Percentiles rank a stretch among this genome's conserved stretches.
Evolutionary conservation across 2,888 invertebrate species (phyloP).

Genomic region (Nymphalis c-album): DNA sequence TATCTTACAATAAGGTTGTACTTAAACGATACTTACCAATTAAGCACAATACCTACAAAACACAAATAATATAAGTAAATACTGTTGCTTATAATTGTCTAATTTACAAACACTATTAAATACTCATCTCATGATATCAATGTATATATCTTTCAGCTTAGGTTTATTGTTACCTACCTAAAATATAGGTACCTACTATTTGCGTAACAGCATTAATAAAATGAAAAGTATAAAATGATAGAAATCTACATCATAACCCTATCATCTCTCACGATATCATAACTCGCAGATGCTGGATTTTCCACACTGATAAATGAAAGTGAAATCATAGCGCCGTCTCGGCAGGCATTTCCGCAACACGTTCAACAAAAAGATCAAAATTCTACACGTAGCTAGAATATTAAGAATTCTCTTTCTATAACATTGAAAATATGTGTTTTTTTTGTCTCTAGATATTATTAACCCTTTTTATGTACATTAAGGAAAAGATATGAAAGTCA

Average conservation of each 20-base stretch:
- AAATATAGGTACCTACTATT: not conserved
- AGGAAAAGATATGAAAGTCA: too few relatives aligned
- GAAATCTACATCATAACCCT: constrained; percentile 1
- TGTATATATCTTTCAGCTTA: too few relatives aligned
- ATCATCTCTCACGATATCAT: constrained; percentile 20
- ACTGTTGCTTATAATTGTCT: not conserved
- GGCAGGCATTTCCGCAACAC: constrained; percentile 57
- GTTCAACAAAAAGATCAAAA: constrained; percentile 43
- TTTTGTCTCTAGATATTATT: not conserved
- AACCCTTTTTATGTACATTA: too few relatives aligned
- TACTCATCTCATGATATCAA: too few relatives aligned
- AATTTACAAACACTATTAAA: not conserved
- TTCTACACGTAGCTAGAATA: constrained; percentile 48
- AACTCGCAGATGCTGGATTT: constrained; percentile 48
- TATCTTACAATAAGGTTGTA: constrained; percentile 19
- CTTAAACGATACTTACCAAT: not conserved
- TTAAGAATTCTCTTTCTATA: constrained; percentile 33
- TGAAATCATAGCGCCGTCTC: constrained; percentile 56
- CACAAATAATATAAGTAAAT: too few relatives aligned
- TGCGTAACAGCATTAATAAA: not conserved
- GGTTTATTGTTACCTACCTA: too few relatives aligned
- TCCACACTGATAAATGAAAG: constrained; percentile 69
- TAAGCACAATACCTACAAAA: too few relatives aligned
- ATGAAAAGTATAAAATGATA: constrained; percentile 5
- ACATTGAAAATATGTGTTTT: not conserved